Percentiles rank a stretch among this genome's conserved stretches.
phyloP scores from a whole-genome alignment of 2,113 vertebrate species.

The Macaca fascicularis region DNA sequence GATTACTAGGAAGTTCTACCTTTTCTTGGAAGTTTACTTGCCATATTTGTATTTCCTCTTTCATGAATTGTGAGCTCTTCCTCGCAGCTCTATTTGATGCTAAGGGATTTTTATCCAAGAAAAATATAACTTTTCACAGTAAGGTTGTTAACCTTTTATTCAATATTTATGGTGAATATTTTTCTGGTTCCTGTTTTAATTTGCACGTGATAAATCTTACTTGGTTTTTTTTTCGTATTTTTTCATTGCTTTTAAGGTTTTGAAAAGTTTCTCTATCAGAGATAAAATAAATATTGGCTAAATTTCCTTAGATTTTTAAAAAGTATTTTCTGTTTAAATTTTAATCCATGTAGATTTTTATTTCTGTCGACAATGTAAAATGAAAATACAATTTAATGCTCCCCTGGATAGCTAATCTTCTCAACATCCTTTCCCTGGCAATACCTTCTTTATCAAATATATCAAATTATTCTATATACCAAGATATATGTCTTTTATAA shows the following conservation, averaged over 20 bases:
- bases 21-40: not conserved
- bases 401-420: conserved; percentile 46
- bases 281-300: conserved; percentile 53
- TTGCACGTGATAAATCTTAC: not conserved
- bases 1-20: not conserved
- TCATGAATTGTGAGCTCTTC: not conserved
- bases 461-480: conserved; percentile 2
- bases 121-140: not conserved
- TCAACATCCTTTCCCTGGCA: conserved; percentile 11
- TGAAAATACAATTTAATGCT: conserved; percentile 56
- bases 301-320: conserved; percentile 33
- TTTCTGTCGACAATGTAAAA: conserved; percentile 21
- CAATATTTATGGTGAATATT: not conserved
- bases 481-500: conserved; percentile 16
- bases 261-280: conserved; percentile 27
- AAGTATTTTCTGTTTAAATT: conserved; percentile 37
- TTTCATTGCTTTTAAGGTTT: conserved; percentile 42
- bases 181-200: conserved; percentile 22
- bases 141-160: not conserved
- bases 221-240: not conserved
- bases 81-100: not conserved
- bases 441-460: conserved; percentile 41
- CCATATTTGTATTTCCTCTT: not conserved
- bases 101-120: not conserved
- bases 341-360: conserved; percentile 54